Base-by-base conservation (phyloP, 2,797 vertebrate species). In the Gastrophryne carolinensis region DNA sequence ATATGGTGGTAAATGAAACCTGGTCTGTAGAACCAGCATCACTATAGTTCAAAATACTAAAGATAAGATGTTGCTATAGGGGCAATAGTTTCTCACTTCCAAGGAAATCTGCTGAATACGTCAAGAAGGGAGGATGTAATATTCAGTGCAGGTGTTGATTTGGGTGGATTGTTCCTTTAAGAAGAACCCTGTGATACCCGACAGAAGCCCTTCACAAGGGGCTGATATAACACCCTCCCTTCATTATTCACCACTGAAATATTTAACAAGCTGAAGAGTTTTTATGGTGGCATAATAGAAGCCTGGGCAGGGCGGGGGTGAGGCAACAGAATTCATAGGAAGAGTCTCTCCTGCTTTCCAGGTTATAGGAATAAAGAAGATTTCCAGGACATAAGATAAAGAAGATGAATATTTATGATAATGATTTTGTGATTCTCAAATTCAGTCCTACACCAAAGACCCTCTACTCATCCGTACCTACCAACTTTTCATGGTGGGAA, bases 321-420 rank as follows among this genome's bases (percentile, higher is more conserved):
- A n/a, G n/a, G n/a, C n/a, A n/a, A n/a, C n/a, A n/a, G n/a, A n/a
- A n/a, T n/a, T n/a, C n/a, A n/a, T n/a, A n/a, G n/a, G n/a, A n/a
- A n/a, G n/a, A n/a, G n/a, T n/a, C 63, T 39, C 32, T 24, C 72
- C 39, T 67, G 72, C 37, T 44, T 67, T 73, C 32, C 17, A 19
- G 8, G 44, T 47, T 44, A 47, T 47, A 19, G 44, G 21, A 47
- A 47, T 19, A 23, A 32, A 39, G 23, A 39, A 56, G 32, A 30
- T 54, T 19, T 24, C 56, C n/a, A 47, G 44, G 17, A 7, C 44
- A 47, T 47, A 47, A n/a, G n/a, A n/a, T n/a, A n/a, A n/a, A n/a
- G n/a, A n/a, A n/a, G n/a, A n/a, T n/a, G n/a, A n/a, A n/a, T n/a
- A n/a, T n/a, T n/a, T n/a, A n/a, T n/a, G n/a, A n/a, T n/a, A n/a